A percentile compares a stretch with the other conserved stretches of the same genome.
Evolutionary conservation across 1,140 invertebrate species (phyloP).

Genomic region (Papilio glaucus): DNA sequence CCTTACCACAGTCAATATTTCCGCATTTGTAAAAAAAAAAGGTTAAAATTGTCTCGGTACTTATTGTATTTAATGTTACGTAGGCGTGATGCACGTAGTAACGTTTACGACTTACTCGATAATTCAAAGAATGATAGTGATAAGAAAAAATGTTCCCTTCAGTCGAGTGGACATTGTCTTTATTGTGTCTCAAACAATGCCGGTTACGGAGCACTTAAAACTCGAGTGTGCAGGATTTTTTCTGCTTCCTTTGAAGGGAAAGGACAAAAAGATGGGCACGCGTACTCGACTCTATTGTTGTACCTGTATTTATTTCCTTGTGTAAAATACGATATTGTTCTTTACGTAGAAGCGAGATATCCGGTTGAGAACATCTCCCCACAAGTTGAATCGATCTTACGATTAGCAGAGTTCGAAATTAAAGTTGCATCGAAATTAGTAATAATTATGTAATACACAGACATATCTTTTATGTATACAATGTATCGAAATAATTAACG

Average conservation of each 20-base stretch:
- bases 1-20: not conserved
- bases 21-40: slow-evolving; percentile 10
- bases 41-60: not conserved
- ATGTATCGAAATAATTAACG: too few species aligned
- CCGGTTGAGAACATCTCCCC: slow-evolving; percentile 48
- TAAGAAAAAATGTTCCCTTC: slow-evolving; percentile 50
- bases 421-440: not conserved
- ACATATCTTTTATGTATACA: too few species aligned
- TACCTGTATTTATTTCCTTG: slow-evolving; percentile 52
- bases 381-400: not conserved
- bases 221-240: slow-evolving; percentile 64
- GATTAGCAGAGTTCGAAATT: not conserved
- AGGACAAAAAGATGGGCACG: slow-evolving; percentile 59
- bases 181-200: slow-evolving; percentile 57
- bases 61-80: not conserved
- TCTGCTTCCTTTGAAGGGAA: slow-evolving; percentile 50
- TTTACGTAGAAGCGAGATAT: slow-evolving; percentile 70
- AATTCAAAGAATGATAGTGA: slow-evolving; percentile 28
- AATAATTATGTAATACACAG: too few species aligned
- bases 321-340: slow-evolving; percentile 64
- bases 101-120: slow-evolving; percentile 7
- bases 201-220: slow-evolving; percentile 50
- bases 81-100: not conserved
- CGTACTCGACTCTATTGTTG: slow-evolving; percentile 59
- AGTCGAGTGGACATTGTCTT: slow-evolving; percentile 52